Evolutionary conservation across 2,113 vertebrate genomes (phyloP), one percentile per base, ranked within the genome.

Genomic region (Empidonax traillii): DNA sequence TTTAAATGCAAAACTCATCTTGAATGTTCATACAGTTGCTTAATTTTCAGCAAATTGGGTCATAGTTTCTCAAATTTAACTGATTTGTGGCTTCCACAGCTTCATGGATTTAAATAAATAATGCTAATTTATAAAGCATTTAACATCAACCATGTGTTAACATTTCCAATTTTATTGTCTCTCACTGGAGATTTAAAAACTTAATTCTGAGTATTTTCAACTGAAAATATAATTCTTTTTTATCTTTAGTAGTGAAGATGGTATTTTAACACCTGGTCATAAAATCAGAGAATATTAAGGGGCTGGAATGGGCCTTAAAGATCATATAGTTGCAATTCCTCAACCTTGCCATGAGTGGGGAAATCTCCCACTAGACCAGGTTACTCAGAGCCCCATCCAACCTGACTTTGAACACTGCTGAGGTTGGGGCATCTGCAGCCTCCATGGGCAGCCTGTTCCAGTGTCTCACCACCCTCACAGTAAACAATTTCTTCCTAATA

Each of bases 301-400:
- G 5, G 2, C 47, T 61, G 25, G 20, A 75, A 76, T 68, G 14
- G 16, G 35, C 67, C 39, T 41, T 25, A 46, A 53, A 35, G 31
- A 23, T 44, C 3, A 1, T 23, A 17, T 58, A 19, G 7, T 68
- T n/a, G 52, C 3, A 4, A 2, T 3, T 8, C 17, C 10, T 19
- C 39, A 63, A 18, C 27, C 24, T 28, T 19, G 15, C 28, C 24
- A 22, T 5, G n/a, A 20, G 15, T 33, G 28, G 31, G 28, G 46
- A 30, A 7, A n/a, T 9, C 6, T 83, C 14, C 14, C 47, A 19
- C 14, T 31, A 31, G 24, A 75, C n/a, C n/a, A 41, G 20, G 11
- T 76, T 47, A 24, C 47, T 62, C 25, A 53, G 30, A 14, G 24
- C 31, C 44, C 31, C 3, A 51, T 62, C 58, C 17, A 27, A 3